Evolutionary conservation across 2,888 invertebrate genomes (phyloP), one percentile per base, ranked within the genome.

Genomic region (Isoperla grammatica): DNA sequence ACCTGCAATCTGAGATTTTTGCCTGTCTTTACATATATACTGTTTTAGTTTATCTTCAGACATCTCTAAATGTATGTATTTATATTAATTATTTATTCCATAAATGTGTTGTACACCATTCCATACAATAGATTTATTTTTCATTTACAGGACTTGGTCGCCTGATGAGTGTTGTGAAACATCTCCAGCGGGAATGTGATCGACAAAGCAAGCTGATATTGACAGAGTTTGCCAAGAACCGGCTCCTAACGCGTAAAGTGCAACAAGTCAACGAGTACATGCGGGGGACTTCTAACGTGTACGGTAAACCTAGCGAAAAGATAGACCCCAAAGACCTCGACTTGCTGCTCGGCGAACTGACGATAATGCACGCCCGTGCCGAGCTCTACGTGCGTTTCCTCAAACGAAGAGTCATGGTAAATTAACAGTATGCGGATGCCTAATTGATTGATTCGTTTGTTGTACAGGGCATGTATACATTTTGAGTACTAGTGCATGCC

Each of bases 331-430:
- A 63, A 20, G 56, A 57, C 67, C 80, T 94, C 58, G 98, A 98
- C 77, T 83, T 88, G 0, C 78, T 93, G 46, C 83, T 98, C 61
- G 87, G 88, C 0, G 98, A 99, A 77, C 82, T 97, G 61, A 94
- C 95, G 0, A 80, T 95, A 50, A 87, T 96, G 77, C 95, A 95
- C 76, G 87, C 92, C 1, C 80, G 95, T 65, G 83, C 90, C n/a
- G 90, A 93, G 70, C 78, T 98, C 19, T 99, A 97, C 74, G 85
- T 92, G 67, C 81, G 88, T 66, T 99, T 98, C 77, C 79, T 98
- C 63, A 79, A 84, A 56, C 79, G 92, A 61, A 82, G 93, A 70
- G 78, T 89, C 17, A 80, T 79, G 72, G 90, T 89, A 72, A 76
- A 75, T 72, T 45, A 17, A 48, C 54, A 57, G 43, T 56, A 57